phyloP scores from a whole-genome alignment of 2,113 vertebrate species.

The Spea multiplicata region DNA sequence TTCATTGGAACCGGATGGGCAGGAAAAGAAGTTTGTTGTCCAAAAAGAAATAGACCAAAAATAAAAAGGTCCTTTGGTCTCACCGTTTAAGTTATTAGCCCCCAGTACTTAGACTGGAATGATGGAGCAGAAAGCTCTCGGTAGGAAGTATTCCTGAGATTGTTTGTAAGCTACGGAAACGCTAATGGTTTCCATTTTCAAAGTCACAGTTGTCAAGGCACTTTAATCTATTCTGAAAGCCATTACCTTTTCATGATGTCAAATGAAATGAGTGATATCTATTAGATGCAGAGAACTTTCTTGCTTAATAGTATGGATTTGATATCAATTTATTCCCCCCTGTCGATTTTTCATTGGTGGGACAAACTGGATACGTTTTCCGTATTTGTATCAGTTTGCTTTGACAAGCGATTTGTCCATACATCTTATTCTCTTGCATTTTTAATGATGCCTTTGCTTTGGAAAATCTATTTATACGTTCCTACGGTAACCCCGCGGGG shows the following conservation, averaged over 20 bases:
- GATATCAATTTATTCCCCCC: constrained; percentile 13
- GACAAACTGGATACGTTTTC: background rate
- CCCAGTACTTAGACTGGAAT: too few species aligned
- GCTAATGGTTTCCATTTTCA: background rate
- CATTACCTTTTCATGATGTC: background rate
- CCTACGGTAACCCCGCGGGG: background rate
- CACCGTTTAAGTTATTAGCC: too few species aligned
- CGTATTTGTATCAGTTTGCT: background rate
- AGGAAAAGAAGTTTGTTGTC: too few species aligned
- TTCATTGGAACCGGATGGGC: too few species aligned
- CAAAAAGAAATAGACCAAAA: too few species aligned
- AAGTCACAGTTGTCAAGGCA: background rate
- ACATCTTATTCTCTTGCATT: background rate
- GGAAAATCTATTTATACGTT: constrained; percentile 12
- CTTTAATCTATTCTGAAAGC: background rate
- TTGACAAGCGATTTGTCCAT: constrained; percentile 8
- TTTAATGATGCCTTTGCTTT: background rate
- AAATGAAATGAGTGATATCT: background rate
- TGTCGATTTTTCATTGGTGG: constrained; percentile 22
- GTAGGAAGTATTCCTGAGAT: background rate
- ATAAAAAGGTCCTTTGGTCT: too few species aligned
- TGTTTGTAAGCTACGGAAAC: background rate
- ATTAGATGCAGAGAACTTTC: background rate
- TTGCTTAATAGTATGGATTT: background rate
- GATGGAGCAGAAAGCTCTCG: too few species aligned